Evolutionary conservation across 2,113 vertebrate species (phyloP).

Genomic region (Nipponia nippon): DNA sequence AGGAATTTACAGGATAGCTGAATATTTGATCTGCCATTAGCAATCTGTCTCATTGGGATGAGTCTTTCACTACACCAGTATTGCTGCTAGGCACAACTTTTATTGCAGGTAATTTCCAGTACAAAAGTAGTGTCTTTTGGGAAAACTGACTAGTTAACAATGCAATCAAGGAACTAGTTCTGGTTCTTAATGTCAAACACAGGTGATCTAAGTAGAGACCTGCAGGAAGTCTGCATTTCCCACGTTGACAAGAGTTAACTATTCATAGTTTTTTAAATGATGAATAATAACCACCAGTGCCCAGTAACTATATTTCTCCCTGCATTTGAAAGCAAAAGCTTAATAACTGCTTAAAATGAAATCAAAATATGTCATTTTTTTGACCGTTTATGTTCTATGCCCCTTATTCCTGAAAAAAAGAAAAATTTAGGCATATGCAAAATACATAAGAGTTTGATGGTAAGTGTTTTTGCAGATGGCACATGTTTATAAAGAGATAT

Average conservation of each 20-base stretch:
- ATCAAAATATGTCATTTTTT: neutral
- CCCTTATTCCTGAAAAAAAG: neutral
- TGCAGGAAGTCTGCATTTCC: neutral
- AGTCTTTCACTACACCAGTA: neutral
- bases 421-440: neutral
- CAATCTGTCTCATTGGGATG: neutral
- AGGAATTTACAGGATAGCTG: neutral
- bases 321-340: neutral
- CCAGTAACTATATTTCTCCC: neutral
- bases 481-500: neutral
- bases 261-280: neutral
- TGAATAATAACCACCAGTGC: neutral
- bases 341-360: neutral
- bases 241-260: neutral
- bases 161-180: neutral
- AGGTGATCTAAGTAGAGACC: neutral
- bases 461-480: neutral
- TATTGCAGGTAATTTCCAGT: neutral
- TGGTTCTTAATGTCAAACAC: neutral
- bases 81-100: neutral
- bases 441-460: neutral
- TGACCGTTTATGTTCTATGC: neutral
- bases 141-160: neutral
- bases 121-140: neutral
- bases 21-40: too few species aligned